Evolutionary conservation across 2,888 invertebrate genomes (phyloP).

Genomic region (Lydus trimaculatus): DNA sequence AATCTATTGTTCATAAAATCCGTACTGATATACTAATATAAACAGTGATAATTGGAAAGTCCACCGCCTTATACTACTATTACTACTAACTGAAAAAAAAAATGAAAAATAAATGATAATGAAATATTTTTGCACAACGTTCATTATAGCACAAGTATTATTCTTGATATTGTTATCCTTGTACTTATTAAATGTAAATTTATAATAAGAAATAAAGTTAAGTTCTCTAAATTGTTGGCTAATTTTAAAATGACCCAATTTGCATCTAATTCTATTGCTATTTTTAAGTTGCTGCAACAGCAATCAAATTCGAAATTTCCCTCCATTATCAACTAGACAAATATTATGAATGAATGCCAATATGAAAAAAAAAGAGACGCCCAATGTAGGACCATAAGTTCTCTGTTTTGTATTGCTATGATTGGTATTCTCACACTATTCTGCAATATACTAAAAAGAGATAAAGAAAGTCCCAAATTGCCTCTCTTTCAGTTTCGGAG

Average conservation of each 20-base stretch:
- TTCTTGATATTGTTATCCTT: constrained; percentile 30
- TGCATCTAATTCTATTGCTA: background rate
- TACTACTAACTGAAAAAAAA: constrained; percentile 16
- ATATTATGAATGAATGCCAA: too few species aligned
- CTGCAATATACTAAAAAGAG: too few species aligned
- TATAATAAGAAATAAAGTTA: constrained; percentile 23
- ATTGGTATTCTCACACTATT: too few species aligned
- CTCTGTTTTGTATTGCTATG: too few species aligned
- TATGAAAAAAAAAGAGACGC: too few species aligned
- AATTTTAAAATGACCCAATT: background rate
- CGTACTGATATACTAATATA: background rate
- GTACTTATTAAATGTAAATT: constrained; percentile 33
- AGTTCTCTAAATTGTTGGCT: background rate
- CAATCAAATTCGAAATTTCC: background rate
- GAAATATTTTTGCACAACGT: constrained; percentile 32
- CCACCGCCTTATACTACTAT: constrained; percentile 10
- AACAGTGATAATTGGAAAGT: constrained; percentile 1
- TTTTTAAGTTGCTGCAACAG: too few species aligned
- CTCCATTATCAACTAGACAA: too few species aligned
- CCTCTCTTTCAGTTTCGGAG: too few species aligned
- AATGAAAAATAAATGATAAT: too few species aligned
- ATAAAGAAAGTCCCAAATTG: too few species aligned
- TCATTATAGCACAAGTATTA: constrained; percentile 31
- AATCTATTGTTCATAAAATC: background rate
- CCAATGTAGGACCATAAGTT: too few species aligned